These are phyloP conservation scores for Mystacornis crossleyi DNA, from an alignment of 2,113 vertebrate genomes.

Conservation along the genomic window DNA sequence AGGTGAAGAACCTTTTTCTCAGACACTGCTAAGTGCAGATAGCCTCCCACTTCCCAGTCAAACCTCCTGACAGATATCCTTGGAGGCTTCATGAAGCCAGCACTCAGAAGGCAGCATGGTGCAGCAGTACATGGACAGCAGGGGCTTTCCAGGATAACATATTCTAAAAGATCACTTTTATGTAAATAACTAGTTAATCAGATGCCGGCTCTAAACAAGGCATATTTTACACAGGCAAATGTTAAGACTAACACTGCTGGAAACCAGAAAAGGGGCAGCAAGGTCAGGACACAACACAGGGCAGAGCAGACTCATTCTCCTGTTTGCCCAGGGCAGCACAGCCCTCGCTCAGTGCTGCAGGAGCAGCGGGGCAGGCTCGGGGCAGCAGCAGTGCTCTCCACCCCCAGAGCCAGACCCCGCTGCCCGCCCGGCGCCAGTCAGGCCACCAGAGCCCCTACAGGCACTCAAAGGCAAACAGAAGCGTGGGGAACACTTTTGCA, in stretches of 20 bases:
- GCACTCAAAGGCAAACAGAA: neutral
- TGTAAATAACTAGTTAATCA: neutral
- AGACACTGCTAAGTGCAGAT: neutral
- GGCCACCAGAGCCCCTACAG: neutral
- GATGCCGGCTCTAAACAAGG: neutral
- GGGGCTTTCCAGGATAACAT: neutral
- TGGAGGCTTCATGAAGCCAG: neutral
- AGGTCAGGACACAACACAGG: neutral
- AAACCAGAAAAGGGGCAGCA: neutral
- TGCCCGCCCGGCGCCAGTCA: accelerated
- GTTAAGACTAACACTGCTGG: neutral
- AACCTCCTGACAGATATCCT: neutral
- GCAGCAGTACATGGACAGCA: accelerated
- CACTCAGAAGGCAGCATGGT: neutral
- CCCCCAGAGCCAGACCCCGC: neutral
- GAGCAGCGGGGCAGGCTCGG: neutral
- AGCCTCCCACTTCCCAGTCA: neutral
- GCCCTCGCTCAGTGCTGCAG: accelerated
- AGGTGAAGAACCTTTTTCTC: neutral
- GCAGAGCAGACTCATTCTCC: accelerated
- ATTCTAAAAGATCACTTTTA: neutral
- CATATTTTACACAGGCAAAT: neutral
- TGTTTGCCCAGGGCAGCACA: neutral
- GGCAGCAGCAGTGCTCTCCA: neutral
- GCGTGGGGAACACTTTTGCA: neutral